Percentiles rank a stretch among this genome's conserved stretches.
These are phyloP conservation scores for Neodiprion pinetum DNA, from an alignment of 1,140 invertebrate genomes.

Conservation along the genomic window DNA sequence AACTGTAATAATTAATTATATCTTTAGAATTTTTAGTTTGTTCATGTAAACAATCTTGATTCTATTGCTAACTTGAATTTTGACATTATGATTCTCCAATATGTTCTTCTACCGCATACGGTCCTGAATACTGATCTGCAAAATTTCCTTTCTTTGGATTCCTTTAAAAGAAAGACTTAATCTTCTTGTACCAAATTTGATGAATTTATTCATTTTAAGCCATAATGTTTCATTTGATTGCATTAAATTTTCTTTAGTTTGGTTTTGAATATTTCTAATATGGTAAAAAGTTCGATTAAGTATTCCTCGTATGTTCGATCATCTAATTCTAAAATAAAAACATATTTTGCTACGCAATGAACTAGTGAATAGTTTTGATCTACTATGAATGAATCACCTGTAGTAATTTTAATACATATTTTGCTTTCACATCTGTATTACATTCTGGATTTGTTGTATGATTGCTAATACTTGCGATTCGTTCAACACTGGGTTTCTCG, in stretches of 20 bases:
- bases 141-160: constrained; percentile 18
- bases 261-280: background rate
- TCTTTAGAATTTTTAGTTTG: too few relatives aligned
- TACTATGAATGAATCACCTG: too few relatives aligned
- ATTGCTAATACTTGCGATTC: too few relatives aligned
- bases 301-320: background rate
- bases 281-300: too few relatives aligned
- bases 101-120: constrained; percentile 14
- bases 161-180: constrained; percentile 15
- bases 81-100: constrained; percentile 17
- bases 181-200: constrained; percentile 18
- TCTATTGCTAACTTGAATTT: background rate
- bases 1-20: too few relatives aligned
- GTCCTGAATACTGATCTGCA: constrained; percentile 7
- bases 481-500: too few relatives aligned
- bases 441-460: too few relatives aligned
- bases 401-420: too few relatives aligned
- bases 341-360: too few relatives aligned
- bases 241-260: constrained; percentile 17
- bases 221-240: constrained; percentile 14
- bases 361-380: too few relatives aligned
- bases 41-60: background rate
- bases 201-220: constrained; percentile 13
- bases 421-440: too few relatives aligned
- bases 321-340: background rate